Percentiles rank a stretch among this genome's conserved stretches.
Evolutionary conservation across 2,113 vertebrate species (phyloP).

Genomic region (Cariama cristata): DNA sequence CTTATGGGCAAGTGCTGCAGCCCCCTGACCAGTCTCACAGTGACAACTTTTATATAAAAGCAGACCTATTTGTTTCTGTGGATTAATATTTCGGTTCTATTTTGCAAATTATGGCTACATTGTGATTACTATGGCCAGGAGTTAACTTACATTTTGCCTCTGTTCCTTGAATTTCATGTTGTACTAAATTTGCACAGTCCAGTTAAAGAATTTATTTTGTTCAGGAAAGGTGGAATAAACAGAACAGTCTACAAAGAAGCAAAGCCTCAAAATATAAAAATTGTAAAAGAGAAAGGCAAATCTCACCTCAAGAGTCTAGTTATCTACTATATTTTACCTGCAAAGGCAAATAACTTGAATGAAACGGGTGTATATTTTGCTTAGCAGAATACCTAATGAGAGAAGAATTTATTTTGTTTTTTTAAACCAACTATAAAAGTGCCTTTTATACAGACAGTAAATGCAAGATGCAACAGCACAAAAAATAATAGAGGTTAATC

Average conservation of each 20-base stretch:
- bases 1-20: background rate
- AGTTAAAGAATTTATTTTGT: background rate
- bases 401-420: background rate
- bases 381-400: background rate
- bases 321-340: background rate
- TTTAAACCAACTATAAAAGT: background rate
- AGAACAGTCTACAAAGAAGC: background rate
- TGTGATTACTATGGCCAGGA: background rate
- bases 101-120: background rate
- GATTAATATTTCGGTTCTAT: background rate
- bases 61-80: background rate
- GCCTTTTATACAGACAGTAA: background rate
- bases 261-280: background rate
- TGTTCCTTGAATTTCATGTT: background rate
- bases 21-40: background rate
- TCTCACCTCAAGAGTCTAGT: background rate
- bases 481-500: background rate
- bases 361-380: background rate
- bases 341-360: background rate
- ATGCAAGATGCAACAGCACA: background rate
- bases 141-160: background rate
- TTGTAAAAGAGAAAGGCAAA: background rate
- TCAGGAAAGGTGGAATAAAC: background rate
- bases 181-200: background rate
- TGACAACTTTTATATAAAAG: background rate